Evolutionary conservation across 2,888 invertebrate species (phyloP), one percentile per base, ranked within the genome.

Genomic region (Diaphora mendica): DNA sequence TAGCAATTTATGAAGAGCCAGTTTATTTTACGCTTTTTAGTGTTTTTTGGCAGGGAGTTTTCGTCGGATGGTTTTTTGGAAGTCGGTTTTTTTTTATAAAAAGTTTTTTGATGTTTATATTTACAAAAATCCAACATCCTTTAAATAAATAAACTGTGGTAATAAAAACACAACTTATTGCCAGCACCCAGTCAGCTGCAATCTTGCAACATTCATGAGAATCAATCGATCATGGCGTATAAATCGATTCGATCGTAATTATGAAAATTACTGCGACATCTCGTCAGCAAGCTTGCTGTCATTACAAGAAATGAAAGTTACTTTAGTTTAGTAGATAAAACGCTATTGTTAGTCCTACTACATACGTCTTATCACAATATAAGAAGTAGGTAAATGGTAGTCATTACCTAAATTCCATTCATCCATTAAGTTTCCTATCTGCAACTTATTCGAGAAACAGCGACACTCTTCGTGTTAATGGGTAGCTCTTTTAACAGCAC

Each of bases 401-500:
- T 7, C 30, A 70, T 70, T 55, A 62, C 39, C 42, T 30, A 44
- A 64, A 70, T 70, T 70, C 70, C 70, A 35, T 44, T 64, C 64
- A 64, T 70, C 62, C 76, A 67, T 72, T 82, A 68, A 67, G 72
- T 51, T 71, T 67, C 73, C 72, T 77, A 79, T 82, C 83, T 74
- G 74, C 64, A 86, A 89, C 87, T 90, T 88, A 84, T 88, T 89
- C 85, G 85, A 86, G 85, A 89, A 91, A 90, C 89, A 90, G 86
- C 83, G 79, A 77, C 85, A 87, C 87, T 79, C 87, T 86, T 85
- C 78, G 78, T 87, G 88, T 88, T 93, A 94, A 93, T 93, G 91
- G 90, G 82, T 87, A 88, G 87, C 89, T 91, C 90, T 93, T 92
- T 93, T 92, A 93, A 92, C 91, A 88, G 89, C 84, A 87, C 86